Evolutionary conservation across 2,888 invertebrate genomes (phyloP), one percentile per base, ranked within the genome.

Genomic region (Pachliopta kotzebuea): DNA sequence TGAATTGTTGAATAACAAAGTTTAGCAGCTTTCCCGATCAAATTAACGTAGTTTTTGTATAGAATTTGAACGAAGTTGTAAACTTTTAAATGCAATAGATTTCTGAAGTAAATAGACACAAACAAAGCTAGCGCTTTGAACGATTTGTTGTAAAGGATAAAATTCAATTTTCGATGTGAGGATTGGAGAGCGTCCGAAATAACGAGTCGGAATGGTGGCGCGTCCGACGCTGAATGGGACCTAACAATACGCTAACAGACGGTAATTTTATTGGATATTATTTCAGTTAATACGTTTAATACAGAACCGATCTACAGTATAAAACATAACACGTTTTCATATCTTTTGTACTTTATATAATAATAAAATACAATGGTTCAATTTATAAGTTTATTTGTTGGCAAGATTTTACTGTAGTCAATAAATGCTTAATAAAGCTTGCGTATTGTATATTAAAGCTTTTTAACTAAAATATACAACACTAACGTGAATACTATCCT

Each of bases 141-240:
- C 82, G 83, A 75, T 81, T 50, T 56, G 52, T 54, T 58, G 83
- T 84, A 85, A 81, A 84, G 82, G 86, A 87, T 90, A 86, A 87
- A 90, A 90, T 90, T 90, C 88, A 90, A 90, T 90, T 90, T 89
- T 85, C 78, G 81, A 84, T 83, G 84, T 81, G 88, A 78, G 81
- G 81, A 86, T 86, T 88, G 89, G 88, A 83, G 85, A 87, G 86
- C 88, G 89, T 87, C 79, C 77, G 78, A 85, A 84, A 84, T 85
- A 86, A 86, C 83, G 81, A 79, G 80, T 79, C 80, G 76, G 76
- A 70, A 69, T 63, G 69, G 67, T 61, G 62, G 62, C 72, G 71
- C 67, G 72, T 72, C 67, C 50, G 60, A 60, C 24, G 14, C 42
- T 56, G 64, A 65, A 68, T 69, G 72, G 70, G 57, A 60, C 56